Base-by-base conservation (phyloP, 2,113 vertebrate genomes). In the Vidua macroura region DNA sequence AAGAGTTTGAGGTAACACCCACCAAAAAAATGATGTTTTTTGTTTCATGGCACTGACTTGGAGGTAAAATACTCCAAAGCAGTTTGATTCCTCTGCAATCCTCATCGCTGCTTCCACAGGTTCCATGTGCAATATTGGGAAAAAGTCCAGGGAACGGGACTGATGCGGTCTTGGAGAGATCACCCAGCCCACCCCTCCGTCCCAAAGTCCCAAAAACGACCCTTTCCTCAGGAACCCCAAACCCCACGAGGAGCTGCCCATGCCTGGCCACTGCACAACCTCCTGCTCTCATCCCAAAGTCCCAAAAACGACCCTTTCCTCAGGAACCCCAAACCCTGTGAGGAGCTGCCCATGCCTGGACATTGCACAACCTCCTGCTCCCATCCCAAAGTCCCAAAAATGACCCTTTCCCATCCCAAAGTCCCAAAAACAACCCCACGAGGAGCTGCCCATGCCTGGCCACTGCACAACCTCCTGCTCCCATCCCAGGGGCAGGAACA, bases 11-110 rank as follows among this genome's bases (percentile, higher is more conserved):
- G 39, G 51, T 2, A 53, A 46, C 8, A 56, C 7, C 15, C 43
- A 60, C 16, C 1, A 15, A 15, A 44, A 46, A 30, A 60, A 1
- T 0, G 1, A 21, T 6, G 2, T 2, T n/a, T 63, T 51, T 56
- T 52, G 55, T 43, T 84, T 69, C 17, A 2, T 2, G 33, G 20
- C 22, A 24, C 17, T 24, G 41, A 39, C 21, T 43, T 8, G 52
- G 31, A 63, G 17, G 35, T 18, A 15, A 25, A 70, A 66, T 7
- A 23, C n/a, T 46, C 27, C 48, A 81, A 53, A 62, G 43, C 16
- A 49, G 18, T 3, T 31, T 4, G 23, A 13, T 7, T 9, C 30
- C 76, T 17, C 43, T 24, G 22, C 37, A 53, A 20, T 7, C 55
- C 20, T 22, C 10, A 18, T 0, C 64, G 14, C 37, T 35, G 83